Evolutionary conservation across 1,140 invertebrate genomes (phyloP), one percentile per base, ranked within the genome.

Genomic region (Hyphantria cunea): DNA sequence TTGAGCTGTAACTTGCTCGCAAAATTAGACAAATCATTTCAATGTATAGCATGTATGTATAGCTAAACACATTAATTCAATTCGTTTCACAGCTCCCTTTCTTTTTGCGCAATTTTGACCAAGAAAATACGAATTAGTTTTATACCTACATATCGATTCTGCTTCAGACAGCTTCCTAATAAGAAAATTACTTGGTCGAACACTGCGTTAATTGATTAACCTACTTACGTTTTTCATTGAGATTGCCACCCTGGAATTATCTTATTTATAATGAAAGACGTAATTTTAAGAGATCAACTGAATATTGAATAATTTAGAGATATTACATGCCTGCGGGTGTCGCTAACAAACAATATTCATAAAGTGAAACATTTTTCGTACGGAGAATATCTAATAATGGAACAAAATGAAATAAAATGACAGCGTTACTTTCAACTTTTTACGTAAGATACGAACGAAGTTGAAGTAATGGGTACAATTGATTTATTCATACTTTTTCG

Each of bases 151-250:
- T 2, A 37, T 37, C 34, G 11, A 8, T 37, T 37, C 11, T 37
- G 34, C 34, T 7, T 37, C 11, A 37, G 34, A 37, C 34, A 37
- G 34, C 0, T 37, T 10, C 34, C 11, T 37, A 37, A 37, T 10
- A 37, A 11, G 34, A 37, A 37, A 37, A 37, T 3, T 25, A 50
- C 25, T 50, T 8, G 33, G 8, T 13, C 12, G 25, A n/a, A 12
- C 2, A 32, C 31, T 14, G 52, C 52, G 41, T 56, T 47, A 56
- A 56, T 56, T 56, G 53, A 56, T n/a, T n/a, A 34, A 31, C 32
- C 25, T 47, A 44, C n/a, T 6, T 44, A 13, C 41, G 0, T 0
- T 4, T 14, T 14, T 34, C 32, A 47, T 15, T 31, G 52, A 15
- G 8, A 37, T 3, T 37, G 47, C 53, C 53, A 33, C 53, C 41